Evolutionary conservation across 2,113 vertebrate genomes (phyloP).

Genomic region (Scophthalmus maximus): DNA sequence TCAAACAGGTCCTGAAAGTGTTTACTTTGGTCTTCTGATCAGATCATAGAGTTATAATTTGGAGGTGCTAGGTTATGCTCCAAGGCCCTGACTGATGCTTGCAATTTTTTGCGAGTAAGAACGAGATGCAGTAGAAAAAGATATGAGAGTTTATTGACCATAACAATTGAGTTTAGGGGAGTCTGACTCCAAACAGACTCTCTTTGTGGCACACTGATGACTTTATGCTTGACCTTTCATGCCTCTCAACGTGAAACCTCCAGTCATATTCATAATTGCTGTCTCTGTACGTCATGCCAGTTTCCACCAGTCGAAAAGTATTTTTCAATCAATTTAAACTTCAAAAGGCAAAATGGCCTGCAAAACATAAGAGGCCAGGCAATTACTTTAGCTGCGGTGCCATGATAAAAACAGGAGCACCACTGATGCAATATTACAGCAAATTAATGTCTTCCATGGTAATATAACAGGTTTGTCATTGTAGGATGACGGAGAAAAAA

Average conservation of each 20-base stretch:
- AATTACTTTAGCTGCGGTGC: conserved; percentile 25
- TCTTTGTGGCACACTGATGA: conserved; percentile 66
- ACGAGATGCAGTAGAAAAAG: conserved; percentile 42
- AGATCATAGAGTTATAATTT: conserved; percentile 56
- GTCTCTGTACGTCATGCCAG: conserved; percentile 34
- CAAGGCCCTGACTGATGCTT: conserved; percentile 40
- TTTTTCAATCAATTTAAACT: conserved; percentile 43
- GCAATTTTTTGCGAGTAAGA: conserved; percentile 46
- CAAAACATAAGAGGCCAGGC: conserved; percentile 40
- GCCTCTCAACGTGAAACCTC: conserved; percentile 62
- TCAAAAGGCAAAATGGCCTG: conserved; percentile 25
- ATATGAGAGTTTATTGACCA: conserved; percentile 38
- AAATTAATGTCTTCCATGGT: conserved; percentile 2
- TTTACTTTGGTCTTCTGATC: conserved; percentile 68
- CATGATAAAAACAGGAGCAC: conserved; percentile 20
- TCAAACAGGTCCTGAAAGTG: conserved; percentile 65
- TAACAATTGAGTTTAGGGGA: conserved; percentile 55
- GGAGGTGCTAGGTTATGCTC: conserved; percentile 25
- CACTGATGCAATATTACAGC: conserved; percentile 1
- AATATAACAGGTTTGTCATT: neutral
- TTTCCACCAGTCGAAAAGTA: conserved; percentile 48
- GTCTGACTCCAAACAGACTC: conserved; percentile 59
- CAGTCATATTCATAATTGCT: conserved; percentile 64
- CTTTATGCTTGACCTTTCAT: conserved; percentile 72
- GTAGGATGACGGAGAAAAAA: neutral